A percentile compares a stretch with the other conserved stretches of the same genome.
Conservation (phyloP, 1,140 invertebrate species). For the Lamellibrachia luymesi region DNA sequence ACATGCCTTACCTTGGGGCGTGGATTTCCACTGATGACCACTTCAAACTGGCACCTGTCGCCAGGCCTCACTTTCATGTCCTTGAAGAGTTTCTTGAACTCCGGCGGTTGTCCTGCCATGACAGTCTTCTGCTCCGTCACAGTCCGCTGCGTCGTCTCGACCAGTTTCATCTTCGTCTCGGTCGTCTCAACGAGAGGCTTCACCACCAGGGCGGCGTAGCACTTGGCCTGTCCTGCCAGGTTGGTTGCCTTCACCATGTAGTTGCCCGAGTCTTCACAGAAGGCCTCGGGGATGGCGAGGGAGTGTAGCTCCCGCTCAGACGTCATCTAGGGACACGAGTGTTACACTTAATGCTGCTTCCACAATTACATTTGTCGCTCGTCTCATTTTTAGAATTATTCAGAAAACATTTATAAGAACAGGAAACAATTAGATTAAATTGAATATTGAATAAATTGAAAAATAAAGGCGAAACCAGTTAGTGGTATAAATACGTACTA, state of each 20-base stretch:
- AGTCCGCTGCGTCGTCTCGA: slow-evolving; percentile 20
- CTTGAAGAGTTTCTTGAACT: slow-evolving; percentile 52
- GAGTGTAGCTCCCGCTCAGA: slow-evolving; percentile 52
- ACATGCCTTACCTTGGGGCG: slow-evolving; percentile 66
- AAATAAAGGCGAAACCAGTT: neutral
- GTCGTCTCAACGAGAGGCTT: slow-evolving; percentile 33
- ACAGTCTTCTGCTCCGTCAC: slow-evolving; percentile 15
- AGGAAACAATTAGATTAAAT: too few species aligned
- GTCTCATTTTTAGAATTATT: too few species aligned
- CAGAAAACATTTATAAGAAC: too few species aligned
- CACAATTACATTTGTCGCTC: too few species aligned
- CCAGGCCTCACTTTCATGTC: slow-evolving; percentile 57
- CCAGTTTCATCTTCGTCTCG: slow-evolving; percentile 26
- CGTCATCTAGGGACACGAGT: slow-evolving; percentile 49
- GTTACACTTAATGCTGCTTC: too few species aligned
- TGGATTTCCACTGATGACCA: slow-evolving; percentile 70
- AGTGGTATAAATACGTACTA: neutral
- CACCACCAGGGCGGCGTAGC: slow-evolving; percentile 50
- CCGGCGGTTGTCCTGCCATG: slow-evolving; percentile 43
- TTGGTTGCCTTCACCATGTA: slow-evolving; percentile 61
- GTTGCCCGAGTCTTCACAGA: slow-evolving; percentile 64
- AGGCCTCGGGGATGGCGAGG: slow-evolving; percentile 55
- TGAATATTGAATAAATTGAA: too few species aligned
- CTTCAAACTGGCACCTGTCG: slow-evolving; percentile 70
- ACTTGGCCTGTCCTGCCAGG: slow-evolving; percentile 50